A percentile compares a stretch with the other conserved stretches of the same genome.
phyloP scores from a whole-genome alignment of 2,113 vertebrate species.

The Stegostoma tigrinum region DNA sequence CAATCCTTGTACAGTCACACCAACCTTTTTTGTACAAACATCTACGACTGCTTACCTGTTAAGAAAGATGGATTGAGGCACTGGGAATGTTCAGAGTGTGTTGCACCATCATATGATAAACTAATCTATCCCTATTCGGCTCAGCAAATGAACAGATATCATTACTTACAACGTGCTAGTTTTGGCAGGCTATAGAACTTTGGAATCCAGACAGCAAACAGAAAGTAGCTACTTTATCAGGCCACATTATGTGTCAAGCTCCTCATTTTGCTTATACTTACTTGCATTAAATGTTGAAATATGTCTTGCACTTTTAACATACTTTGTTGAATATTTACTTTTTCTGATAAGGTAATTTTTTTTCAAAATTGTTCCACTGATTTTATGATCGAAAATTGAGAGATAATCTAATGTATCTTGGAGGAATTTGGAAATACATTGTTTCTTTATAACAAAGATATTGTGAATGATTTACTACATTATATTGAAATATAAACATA shows the following conservation, averaged over 20 bases:
- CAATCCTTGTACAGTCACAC: background rate
- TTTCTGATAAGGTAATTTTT: background rate
- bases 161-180: background rate
- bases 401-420: background rate
- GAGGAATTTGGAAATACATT: background rate
- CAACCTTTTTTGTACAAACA: background rate
- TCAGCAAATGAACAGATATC: background rate
- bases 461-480: background rate
- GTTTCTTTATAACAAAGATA: background rate
- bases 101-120: background rate
- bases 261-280: background rate
- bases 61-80: background rate
- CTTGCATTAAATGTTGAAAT: background rate
- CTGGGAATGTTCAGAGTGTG: background rate
- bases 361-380: background rate
- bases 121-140: background rate
- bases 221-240: background rate
- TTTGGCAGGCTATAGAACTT: background rate
- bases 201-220: background rate
- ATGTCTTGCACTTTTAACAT: background rate
- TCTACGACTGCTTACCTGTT: background rate
- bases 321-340: background rate
- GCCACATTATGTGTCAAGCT: background rate
- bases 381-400: background rate
- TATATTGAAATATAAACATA: background rate